Conservation (phyloP, 1,140 invertebrate genomes). For the Andrena cerasifolii region DNA sequence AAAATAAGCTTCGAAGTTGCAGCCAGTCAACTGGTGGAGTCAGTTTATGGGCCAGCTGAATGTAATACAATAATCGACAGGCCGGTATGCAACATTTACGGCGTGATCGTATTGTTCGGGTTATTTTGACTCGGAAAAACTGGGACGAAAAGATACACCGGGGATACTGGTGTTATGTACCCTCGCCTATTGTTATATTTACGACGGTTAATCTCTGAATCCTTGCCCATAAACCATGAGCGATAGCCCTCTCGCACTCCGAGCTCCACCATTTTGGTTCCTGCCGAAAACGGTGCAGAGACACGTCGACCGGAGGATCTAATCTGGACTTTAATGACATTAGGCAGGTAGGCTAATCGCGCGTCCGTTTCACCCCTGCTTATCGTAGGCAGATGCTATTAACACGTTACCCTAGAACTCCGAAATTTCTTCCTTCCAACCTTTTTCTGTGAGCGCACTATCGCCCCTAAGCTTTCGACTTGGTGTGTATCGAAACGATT, state of each 20-base stretch:
- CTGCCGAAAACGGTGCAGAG: constrained; percentile 4
- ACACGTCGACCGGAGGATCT: not conserved
- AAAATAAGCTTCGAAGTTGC: not conserved
- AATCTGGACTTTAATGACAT: not conserved
- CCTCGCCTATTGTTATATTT: not conserved
- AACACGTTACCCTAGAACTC: not conserved
- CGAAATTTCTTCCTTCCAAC: not conserved
- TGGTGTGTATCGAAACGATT: no score
- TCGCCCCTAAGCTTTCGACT: no score
- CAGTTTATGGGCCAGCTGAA: no score
- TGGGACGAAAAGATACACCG: not conserved
- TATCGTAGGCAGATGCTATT: not conserved
- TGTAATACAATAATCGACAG: no score
- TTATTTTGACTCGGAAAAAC: not conserved
- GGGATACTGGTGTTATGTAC: not conserved
- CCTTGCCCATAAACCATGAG: no score
- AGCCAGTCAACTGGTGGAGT: not conserved
- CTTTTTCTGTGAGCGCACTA: not conserved
- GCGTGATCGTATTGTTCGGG: not conserved
- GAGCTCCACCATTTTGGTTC: constrained; percentile 42
- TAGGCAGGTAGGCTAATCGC: not conserved
- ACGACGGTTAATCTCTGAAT: not conserved
- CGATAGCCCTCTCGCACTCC: not conserved
- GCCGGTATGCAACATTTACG: not conserved
- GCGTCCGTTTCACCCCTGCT: not conserved